Conservation (phyloP, 2,113 vertebrate genomes). For the Ivindomyrus marchei region DNA sequence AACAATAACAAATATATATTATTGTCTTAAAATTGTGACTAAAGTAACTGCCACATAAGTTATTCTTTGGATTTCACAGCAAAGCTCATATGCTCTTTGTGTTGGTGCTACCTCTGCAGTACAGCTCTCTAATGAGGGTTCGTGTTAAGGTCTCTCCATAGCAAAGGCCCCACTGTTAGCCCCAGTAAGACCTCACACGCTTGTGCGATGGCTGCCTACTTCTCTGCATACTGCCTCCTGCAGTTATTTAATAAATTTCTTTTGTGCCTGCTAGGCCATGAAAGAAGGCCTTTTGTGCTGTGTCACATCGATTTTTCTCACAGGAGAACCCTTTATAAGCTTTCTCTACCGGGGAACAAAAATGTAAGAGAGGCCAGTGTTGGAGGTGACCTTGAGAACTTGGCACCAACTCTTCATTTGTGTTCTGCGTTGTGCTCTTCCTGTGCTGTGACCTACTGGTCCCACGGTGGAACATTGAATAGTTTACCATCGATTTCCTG, state of each 20-base stretch:
- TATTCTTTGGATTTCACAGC: neutral
- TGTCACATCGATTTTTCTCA: constrained; percentile 7
- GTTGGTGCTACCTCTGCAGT: neutral
- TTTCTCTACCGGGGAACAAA: too few relatives aligned
- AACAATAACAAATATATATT: neutral
- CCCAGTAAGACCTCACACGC: neutral
- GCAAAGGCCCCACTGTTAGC: neutral
- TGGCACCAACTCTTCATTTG: neutral
- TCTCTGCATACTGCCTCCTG: neutral
- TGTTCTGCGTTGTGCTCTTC: neutral
- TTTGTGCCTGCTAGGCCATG: neutral
- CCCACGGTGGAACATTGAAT: neutral
- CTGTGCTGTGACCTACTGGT: neutral
- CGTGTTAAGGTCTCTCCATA: neutral
- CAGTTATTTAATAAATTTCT: neutral
- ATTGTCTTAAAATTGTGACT: neutral
- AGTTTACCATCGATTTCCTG: neutral
- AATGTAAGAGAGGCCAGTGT: neutral
- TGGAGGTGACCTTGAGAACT: constrained; percentile 5
- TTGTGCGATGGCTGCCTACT: neutral
- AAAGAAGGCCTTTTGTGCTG: constrained; percentile 25
- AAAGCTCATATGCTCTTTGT: neutral
- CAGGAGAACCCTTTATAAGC: neutral
- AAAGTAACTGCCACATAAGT: neutral
- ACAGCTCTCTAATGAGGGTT: neutral